Evolutionary conservation across 2,888 invertebrate genomes (phyloP).

Genomic region (Mechanitis mazaeus): DNA sequence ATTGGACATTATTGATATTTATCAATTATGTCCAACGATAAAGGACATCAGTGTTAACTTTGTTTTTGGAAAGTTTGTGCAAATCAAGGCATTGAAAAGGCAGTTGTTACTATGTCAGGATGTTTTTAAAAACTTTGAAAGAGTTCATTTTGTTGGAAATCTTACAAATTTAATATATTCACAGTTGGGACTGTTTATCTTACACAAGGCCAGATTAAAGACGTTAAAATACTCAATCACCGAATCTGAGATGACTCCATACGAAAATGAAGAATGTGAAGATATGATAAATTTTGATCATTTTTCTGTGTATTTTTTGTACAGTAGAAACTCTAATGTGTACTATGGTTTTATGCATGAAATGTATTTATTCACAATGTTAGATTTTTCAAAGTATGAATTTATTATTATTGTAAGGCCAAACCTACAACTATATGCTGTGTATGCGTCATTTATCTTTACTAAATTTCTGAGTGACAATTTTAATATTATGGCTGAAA

Average conservation of each 20-base stretch:
- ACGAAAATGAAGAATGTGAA: conserved; percentile 25
- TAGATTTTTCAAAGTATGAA: conserved; percentile 41
- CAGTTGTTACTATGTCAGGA: conserved; percentile 43
- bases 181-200: conserved; percentile 37
- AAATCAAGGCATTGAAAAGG: conserved; percentile 26
- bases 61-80: conserved; percentile 37
- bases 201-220: conserved; percentile 42
- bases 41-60: conserved; percentile 52
- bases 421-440: conserved; percentile 27
- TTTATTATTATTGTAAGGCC: conserved; percentile 40
- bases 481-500: conserved; percentile 36
- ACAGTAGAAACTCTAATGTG: conserved; percentile 14
- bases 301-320: conserved; percentile 21
- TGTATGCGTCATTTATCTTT: conserved; percentile 44
- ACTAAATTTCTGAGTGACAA: conserved; percentile 42
- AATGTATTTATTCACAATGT: conserved; percentile 33
- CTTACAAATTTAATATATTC: conserved; percentile 43
- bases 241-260: conserved; percentile 31
- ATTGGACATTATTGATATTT: conserved; percentile 48
- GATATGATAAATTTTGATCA: conserved; percentile 21
- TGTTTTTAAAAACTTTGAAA: conserved; percentile 48
- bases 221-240: conserved; percentile 44
- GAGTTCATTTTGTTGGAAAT: conserved; percentile 55
- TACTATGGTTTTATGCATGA: conserved; percentile 31
- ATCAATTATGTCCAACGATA: conserved; percentile 48